Percentiles rank a stretch among this genome's conserved stretches.
These are phyloP conservation scores for Pyrgilauda ruficollis DNA, from an alignment of 2,113 vertebrate genomes.

Conservation along the genomic window DNA sequence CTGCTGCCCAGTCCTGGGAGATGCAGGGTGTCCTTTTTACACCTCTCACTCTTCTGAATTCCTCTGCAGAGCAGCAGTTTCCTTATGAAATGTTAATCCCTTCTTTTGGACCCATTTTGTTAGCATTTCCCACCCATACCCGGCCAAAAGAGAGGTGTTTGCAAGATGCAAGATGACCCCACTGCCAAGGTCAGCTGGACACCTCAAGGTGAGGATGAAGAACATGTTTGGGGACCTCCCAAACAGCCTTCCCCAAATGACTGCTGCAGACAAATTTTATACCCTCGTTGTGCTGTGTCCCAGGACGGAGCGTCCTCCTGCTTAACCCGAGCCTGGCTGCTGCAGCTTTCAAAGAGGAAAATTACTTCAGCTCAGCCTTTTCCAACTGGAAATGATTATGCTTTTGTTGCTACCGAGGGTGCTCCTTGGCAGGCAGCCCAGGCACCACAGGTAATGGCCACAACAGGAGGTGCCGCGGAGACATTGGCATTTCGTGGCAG, in stretches of 20 bases:
- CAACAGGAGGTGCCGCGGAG: constrained; percentile 3
- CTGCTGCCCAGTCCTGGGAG: neutral
- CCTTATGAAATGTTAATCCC: neutral
- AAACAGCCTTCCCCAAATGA: fast-evolving
- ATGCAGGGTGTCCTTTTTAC: neutral
- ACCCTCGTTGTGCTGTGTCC: fast-evolving
- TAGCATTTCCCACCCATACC: neutral
- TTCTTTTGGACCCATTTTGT: neutral
- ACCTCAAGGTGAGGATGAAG: neutral
- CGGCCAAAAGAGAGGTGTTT: neutral
- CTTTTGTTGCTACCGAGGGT: constrained; percentile 67
- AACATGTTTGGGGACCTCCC: neutral
- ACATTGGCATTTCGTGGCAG: neutral
- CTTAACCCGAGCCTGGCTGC: neutral
- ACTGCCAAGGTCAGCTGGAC: fast-evolving
- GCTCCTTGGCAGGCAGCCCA: constrained; percentile 60
- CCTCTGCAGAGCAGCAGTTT: neutral
- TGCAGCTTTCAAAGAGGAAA: constrained; percentile 6
- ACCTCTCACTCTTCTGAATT: neutral
- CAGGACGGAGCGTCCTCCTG: neutral
- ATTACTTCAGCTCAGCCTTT: constrained; percentile 28
- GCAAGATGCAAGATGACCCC: neutral
- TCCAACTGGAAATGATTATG: constrained; percentile 61
- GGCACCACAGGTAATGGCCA: constrained; percentile 51
- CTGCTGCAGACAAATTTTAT: neutral